Evolutionary conservation across 2,113 vertebrate genomes (phyloP).

Genomic region (Alaudala cheleensis): DNA sequence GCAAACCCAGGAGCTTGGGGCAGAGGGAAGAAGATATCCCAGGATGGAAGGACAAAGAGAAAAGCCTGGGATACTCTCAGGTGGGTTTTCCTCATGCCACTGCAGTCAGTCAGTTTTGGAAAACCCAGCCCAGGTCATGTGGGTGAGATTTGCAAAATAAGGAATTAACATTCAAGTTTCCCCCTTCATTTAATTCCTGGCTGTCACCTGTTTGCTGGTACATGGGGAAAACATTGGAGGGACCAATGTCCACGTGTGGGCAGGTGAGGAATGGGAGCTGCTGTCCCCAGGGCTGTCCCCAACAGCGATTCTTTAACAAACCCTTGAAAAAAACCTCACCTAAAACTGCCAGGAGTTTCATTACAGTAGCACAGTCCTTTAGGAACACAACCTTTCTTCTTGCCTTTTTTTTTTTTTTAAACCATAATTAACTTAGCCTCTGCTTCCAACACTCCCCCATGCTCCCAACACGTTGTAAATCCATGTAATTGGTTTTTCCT

Average conservation of each 20-base stretch:
- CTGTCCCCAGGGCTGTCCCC: background rate
- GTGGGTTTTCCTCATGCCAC: background rate
- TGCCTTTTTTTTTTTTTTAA: background rate
- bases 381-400: background rate
- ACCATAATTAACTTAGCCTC: background rate
- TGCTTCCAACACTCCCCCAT: background rate
- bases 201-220: background rate
- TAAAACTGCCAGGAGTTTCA: background rate
- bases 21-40: background rate
- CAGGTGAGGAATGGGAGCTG: background rate
- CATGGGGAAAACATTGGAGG: rapidly evolving
- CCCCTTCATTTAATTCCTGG: background rate
- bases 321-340: background rate
- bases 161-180: background rate
- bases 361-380: background rate
- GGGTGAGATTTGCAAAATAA: background rate
- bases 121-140: rapidly evolving
- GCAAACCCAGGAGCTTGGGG: background rate
- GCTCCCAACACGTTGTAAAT: background rate
- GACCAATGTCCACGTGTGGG: rapidly evolving
- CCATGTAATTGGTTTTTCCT: background rate
- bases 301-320: background rate
- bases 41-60: background rate
- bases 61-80: background rate
- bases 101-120: background rate